These are phyloP conservation scores for Myxocyprinus asiaticus DNA, from an alignment of 2,113 vertebrate genomes.

Conservation along the genomic window DNA sequence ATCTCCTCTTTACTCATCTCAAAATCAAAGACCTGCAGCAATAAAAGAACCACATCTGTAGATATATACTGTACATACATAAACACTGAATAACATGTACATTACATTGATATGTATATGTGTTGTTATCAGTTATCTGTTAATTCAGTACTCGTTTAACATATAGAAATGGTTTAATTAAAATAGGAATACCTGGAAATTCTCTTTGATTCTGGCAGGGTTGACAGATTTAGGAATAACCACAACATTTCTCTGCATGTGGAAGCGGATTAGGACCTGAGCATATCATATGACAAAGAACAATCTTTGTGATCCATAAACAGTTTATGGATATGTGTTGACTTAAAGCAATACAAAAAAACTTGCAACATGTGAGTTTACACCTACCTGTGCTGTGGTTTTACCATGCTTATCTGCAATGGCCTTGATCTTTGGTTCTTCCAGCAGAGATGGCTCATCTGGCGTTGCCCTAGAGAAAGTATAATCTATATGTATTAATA, in stretches of 20 bases:
- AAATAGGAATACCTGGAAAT: constrained; percentile 76
- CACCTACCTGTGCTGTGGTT: constrained; percentile 82
- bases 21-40: constrained; percentile 84
- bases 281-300: not conserved
- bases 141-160: not conserved
- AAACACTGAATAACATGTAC: too few relatives aligned
- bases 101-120: not conserved
- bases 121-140: not conserved
- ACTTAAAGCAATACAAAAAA: too few relatives aligned
- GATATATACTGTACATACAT: too few relatives aligned
- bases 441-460: constrained; percentile 82
- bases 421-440: constrained; percentile 83
- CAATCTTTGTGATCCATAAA: too few relatives aligned
- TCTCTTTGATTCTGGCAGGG: constrained; percentile 79
- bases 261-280: constrained; percentile 88
- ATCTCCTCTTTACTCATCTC: constrained; percentile 81
- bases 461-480: constrained; percentile 76
- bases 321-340: not conserved
- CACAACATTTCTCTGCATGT: constrained; percentile 83
- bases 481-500: not conserved
- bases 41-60: not conserved
- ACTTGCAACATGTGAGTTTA: too few relatives aligned
- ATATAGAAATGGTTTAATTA: not conserved
- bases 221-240: constrained; percentile 87
- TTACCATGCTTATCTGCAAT: constrained; percentile 78